A percentile compares a stretch with the other conserved stretches of the same genome.
Evolutionary conservation across 2,113 vertebrate species (phyloP).

Genomic region (Dinomys branickii): DNA sequence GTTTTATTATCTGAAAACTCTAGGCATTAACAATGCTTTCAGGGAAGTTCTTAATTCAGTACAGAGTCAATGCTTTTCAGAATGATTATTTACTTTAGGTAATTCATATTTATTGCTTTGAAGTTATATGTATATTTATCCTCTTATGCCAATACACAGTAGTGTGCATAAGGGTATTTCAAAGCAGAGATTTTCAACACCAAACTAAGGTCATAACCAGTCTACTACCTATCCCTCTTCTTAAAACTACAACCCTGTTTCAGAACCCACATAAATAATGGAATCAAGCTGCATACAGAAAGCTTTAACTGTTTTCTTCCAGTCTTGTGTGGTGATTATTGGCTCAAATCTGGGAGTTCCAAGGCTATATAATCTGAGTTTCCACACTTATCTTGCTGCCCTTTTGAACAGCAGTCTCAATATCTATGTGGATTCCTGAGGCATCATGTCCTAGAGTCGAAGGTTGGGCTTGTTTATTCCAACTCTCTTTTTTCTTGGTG

Average conservation of each 20-base stretch:
- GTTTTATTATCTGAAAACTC: slow-evolving; percentile 66
- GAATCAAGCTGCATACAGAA: neutral
- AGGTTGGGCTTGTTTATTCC: neutral
- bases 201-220: neutral
- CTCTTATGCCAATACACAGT: neutral
- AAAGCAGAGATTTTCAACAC: neutral
- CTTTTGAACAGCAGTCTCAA: neutral
- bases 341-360: neutral
- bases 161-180: slow-evolving; percentile 4
- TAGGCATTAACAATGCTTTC: slow-evolving; percentile 15
- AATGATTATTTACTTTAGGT: slow-evolving; percentile 50
- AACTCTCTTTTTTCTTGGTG: neutral
- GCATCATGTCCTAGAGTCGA: neutral
- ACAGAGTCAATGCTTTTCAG: neutral
- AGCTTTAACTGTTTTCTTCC: neutral
- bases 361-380: neutral
- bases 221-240: neutral
- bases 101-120: slow-evolving; percentile 36
- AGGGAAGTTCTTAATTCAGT: slow-evolving; percentile 22
- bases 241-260: neutral
- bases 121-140: neutral
- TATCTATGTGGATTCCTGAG: neutral
- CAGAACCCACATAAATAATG: neutral
- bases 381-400: neutral
- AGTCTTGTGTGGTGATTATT: neutral